Base-by-base conservation (phyloP, 2,888 invertebrate species). In the Hirudinaria manillensis region DNA sequence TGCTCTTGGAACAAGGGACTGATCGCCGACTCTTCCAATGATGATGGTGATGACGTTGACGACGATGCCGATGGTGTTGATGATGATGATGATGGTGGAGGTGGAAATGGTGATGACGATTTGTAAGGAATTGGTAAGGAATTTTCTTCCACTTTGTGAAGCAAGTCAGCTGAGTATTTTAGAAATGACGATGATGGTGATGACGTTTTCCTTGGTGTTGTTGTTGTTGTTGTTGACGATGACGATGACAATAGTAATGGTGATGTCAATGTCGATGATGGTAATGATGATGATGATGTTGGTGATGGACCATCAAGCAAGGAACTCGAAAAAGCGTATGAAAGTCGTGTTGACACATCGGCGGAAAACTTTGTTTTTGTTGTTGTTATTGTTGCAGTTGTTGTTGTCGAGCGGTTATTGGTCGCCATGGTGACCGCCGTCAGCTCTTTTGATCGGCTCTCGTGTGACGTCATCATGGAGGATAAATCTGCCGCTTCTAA, bases 1-100 rank as follows among this genome's bases (percentile, higher is more conserved):
- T 77, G 75, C 53, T 77, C 78, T 6, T 76, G 75, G 29, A 61
- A 61, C 29, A 29, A 61, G 10, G 61, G 61, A 61, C 24, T 24
- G 29, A 29, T 24, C 61, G 19, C 2, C 29, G 61, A 61, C 29
- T 24, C 10, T 45, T 45, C 45, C 45, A 45, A 7, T 61, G 24
- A 7, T 61, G 19, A 16, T 61, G 61, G 1, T 61, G 21, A 61
- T 61, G 61, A 61, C n/a, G 61, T 21, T n/a, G 61, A 13, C n/a
- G 61, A n/a, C n/a, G 61, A 4, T 61, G 61, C 1, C 3, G 61
- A 61, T 4, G 61, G 2, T 29, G 61, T 2, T 61, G 61, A 1
- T 3, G 61, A 61, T 13, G 61, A 61, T 61, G 61, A 61, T 61
- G 21, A 61, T 61, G 61, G n/a, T 61, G 61, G 2, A 6, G 61